Evolutionary conservation across 2,113 vertebrate genomes (phyloP).

Genomic region (Monarcha castaneiventris): DNA sequence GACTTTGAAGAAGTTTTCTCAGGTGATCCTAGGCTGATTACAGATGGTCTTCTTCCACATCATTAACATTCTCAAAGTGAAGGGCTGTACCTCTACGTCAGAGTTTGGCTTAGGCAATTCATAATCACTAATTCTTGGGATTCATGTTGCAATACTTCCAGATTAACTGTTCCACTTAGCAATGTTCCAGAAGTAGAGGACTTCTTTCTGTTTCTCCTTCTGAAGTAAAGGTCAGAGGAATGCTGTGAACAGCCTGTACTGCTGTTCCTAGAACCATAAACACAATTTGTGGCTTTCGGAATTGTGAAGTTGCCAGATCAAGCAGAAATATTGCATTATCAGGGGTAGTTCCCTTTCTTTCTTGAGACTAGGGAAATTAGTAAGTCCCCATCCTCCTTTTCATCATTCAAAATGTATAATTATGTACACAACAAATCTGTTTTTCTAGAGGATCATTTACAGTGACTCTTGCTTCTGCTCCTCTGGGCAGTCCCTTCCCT

Average conservation of each 20-base stretch:
- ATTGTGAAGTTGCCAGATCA: background rate
- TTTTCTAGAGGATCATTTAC: background rate
- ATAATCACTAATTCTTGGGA: background rate
- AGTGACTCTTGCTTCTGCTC: background rate
- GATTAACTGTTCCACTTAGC: background rate
- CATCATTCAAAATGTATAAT: background rate
- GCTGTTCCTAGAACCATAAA: constrained; percentile 27
- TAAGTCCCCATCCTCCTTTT: background rate
- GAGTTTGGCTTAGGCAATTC: background rate
- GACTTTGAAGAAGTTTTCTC: background rate
- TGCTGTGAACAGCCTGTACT: background rate
- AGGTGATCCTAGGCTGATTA: background rate
- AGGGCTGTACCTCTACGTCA: background rate
- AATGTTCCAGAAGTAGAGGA: background rate
- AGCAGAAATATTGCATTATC: background rate
- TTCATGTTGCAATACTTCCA: background rate
- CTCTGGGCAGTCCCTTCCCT: background rate
- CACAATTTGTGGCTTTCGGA: background rate
- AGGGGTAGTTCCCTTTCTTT: background rate
- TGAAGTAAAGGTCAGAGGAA: background rate
- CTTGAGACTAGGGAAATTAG: background rate
- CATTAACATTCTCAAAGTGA: background rate
- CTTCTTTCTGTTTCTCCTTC: background rate
- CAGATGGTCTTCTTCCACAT: background rate
- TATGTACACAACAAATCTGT: background rate